Evolutionary conservation across 1,140 invertebrate species (phyloP), one percentile per base, ranked within the genome.

Genomic region (Pentalonia nigronervosa): DNA sequence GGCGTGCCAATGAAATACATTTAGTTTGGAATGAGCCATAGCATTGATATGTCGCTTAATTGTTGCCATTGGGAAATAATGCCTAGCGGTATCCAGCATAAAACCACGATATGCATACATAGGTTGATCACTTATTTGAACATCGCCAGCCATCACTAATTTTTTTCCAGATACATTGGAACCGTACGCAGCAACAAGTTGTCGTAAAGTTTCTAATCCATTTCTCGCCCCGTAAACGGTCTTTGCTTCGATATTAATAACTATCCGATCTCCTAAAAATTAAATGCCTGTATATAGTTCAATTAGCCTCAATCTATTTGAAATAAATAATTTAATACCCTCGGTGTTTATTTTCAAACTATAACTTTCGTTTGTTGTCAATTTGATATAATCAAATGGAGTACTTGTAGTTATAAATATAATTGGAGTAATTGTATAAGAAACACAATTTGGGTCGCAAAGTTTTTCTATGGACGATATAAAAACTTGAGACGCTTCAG

Each of bases 1-100:
- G 0, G 97, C 96, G 94, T 98, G 98, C 97, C 97, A 98, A 95
- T 98, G 98, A 93, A 98, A 97, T 20, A 97, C 97, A 95, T 98
- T 98, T 90, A 98, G 95, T 95, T 98, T 98, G 93, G 96, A 96
- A 30, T 97, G 96, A 7, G 97, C 96, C 97, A 98, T 97, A 1
- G 96, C 97, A 93, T 97, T 96, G 34, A 98, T 96, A 0, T 97
- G 97, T 34, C 97, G 95, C 94, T 97, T 96, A n/a, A 98, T 96
- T 60, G 96, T 96, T 3, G 95, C 94, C 9, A 98, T 95, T 0
- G 97, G 96, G 94, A 98, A 96, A 94, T 96, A 98, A 95, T 98
- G 97, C 53, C 97, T 95, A 0, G 97, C 96, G 0, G 97, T 98
- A 95, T 98, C 98, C 36, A 98, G 94, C 95, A 98, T 96, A 7